phyloP scores from a whole-genome alignment of 2,888 invertebrate genomes.

The Hirtodrosophila duncani region DNA sequence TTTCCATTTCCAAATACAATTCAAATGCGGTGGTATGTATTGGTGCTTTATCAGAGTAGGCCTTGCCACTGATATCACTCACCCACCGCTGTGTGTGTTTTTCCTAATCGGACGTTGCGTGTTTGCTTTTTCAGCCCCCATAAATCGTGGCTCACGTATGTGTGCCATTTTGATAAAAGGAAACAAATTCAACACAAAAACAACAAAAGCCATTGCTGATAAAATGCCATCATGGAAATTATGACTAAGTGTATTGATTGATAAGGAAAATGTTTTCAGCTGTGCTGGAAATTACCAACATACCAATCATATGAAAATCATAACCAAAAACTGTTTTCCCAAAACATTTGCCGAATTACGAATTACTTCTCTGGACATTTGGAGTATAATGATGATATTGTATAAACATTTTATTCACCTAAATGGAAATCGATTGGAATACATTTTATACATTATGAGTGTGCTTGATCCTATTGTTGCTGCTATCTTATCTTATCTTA shows the following conservation, averaged over 20 bases:
- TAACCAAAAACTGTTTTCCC: too few species aligned
- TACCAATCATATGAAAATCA: slow-evolving; percentile 1
- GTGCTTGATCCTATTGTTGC: too few species aligned
- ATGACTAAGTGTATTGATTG: slow-evolving; percentile 47
- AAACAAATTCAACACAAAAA: slow-evolving; percentile 8
- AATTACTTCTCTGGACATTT: too few species aligned
- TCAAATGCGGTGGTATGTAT: too few species aligned
- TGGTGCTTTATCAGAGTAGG: slow-evolving; percentile 29
- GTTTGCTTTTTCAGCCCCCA: slow-evolving; percentile 11
- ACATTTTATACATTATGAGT: too few species aligned
- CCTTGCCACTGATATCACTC: slow-evolving; percentile 19
- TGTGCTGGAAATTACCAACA: too few species aligned
- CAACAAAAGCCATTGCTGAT: slow-evolving; percentile 33
- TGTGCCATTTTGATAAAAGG: slow-evolving; percentile 63
- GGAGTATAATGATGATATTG: slow-evolving; percentile 2
- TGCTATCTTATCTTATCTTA: too few species aligned
- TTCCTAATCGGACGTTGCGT: slow-evolving; percentile 14
- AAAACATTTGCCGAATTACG: too few species aligned
- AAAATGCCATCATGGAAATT: slow-evolving; percentile 3
- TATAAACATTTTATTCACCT: slow-evolving; percentile 1
- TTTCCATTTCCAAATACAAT: slow-evolving; percentile 35
- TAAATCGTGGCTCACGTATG: slow-evolving; percentile 44
- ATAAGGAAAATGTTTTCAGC: too few species aligned
- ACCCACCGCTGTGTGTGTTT: slow-evolving; percentile 8
- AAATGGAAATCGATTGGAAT: slow-evolving; percentile 22